These are phyloP conservation scores for Clamator glandarius DNA, from an alignment of 2,797 vertebrate genomes.

Conservation along the genomic window DNA sequence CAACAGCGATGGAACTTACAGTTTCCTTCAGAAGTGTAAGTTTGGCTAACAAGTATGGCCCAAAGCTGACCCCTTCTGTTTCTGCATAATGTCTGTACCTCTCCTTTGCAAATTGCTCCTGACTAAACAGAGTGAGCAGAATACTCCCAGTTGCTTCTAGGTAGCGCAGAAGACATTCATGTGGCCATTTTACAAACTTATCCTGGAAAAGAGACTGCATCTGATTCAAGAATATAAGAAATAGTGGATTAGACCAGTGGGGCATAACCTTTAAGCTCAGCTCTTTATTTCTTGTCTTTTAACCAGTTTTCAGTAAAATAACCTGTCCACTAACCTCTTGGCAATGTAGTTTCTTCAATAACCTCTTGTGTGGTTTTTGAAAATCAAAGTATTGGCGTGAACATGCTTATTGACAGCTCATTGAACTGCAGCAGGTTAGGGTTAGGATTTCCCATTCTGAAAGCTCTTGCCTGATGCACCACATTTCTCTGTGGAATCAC, in stretches of 20 bases:
- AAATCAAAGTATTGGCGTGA: not conserved
- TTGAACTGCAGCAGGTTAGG: not conserved
- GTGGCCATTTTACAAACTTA: not conserved
- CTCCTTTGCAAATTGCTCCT: not conserved
- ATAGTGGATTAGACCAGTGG: not conserved
- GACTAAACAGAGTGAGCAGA: not conserved
- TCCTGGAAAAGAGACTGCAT: not conserved
- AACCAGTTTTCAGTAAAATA: not conserved
- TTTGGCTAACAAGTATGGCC: not conserved
- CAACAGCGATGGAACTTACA: not conserved
- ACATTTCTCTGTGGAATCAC: not conserved
- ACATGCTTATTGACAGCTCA: not conserved
- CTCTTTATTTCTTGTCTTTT: not conserved
- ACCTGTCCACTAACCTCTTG: not conserved
- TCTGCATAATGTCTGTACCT: not conserved
- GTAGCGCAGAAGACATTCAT: not conserved
- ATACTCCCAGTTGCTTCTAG: not conserved
- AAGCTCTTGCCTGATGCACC: not conserved
- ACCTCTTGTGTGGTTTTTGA: not conserved
- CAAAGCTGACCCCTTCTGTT: not conserved
- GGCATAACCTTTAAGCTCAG: not conserved
- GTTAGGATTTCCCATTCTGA: not conserved
- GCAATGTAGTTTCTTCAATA: not conserved
- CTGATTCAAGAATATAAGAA: not conserved
- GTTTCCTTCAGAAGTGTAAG: not conserved